phyloP scores from a whole-genome alignment of 2,797 vertebrate species.

The Phaenicophaeus curvirostris region DNA sequence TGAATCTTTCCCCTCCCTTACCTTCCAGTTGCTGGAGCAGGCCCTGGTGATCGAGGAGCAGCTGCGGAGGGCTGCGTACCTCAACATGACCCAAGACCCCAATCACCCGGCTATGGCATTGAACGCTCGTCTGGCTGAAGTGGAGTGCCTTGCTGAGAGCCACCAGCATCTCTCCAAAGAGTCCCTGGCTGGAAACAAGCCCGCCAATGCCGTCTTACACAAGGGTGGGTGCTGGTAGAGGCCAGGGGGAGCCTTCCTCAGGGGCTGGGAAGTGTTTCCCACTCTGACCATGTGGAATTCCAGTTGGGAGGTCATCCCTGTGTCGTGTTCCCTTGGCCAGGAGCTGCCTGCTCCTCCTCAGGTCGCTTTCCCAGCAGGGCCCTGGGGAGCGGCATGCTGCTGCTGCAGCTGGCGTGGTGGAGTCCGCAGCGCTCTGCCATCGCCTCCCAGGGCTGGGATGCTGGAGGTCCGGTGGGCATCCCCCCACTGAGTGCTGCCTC shows the following conservation, averaged over 20 bases:
- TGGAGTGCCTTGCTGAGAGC: conserved; percentile 97
- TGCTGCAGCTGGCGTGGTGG: background rate
- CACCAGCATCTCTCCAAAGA: conserved; percentile 99
- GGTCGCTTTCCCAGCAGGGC: fast-evolving
- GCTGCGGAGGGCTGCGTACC: conserved; percentile 92
- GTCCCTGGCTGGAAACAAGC: conserved; percentile 96
- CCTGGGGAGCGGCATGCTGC: fast-evolving
- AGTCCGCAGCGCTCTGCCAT: fast-evolving
- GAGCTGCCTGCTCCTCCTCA: background rate
- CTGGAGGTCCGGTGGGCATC: fast-evolving
- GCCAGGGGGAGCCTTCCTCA: background rate
- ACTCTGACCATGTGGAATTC: fast-evolving
- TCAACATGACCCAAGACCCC: conserved; percentile 97
- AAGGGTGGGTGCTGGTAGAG: conserved; percentile 81
- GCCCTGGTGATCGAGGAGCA: conserved; percentile 98
- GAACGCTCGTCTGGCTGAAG: conserved; percentile 93
- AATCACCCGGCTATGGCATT: conserved; percentile 95
- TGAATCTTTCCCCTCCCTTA: background rate
- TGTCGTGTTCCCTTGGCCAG: fast-evolving
- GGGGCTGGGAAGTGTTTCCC: background rate
- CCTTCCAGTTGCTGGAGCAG: conserved; percentile 91
- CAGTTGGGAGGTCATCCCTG: fast-evolving
- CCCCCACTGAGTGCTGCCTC: fast-evolving
- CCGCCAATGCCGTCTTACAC: conserved; percentile 95
- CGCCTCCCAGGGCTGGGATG: background rate